These are phyloP conservation scores for Lithophane ornitopus DNA, from an alignment of 2,888 invertebrate species.

Conservation along the genomic window DNA sequence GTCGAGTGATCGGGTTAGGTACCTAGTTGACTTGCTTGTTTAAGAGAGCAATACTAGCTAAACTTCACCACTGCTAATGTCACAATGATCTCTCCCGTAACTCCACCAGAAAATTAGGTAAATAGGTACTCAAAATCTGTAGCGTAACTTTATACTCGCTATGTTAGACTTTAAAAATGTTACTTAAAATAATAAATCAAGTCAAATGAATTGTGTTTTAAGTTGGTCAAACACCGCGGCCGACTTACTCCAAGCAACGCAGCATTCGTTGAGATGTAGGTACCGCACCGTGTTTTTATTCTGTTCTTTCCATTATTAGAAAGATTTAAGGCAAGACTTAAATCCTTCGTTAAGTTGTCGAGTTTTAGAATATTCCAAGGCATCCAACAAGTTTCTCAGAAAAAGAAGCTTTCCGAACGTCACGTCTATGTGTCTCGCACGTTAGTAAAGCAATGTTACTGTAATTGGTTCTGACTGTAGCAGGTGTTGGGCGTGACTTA, in stretches of 20 bases:
- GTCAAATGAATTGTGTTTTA: background rate
- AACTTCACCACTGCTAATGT: too few relatives aligned
- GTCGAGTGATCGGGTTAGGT: too few relatives aligned
- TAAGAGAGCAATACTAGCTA: too few relatives aligned
- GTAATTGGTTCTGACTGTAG: slow-evolving; percentile 85
- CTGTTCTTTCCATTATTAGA: background rate
- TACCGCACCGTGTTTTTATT: background rate
- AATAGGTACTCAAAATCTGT: too few relatives aligned
- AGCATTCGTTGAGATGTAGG: background rate
- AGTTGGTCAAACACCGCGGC: background rate
- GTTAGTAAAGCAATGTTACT: slow-evolving; percentile 69
- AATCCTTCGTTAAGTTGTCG: too few relatives aligned
- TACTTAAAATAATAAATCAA: background rate
- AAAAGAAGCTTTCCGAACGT: slow-evolving; percentile 34
- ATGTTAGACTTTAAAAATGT: background rate
- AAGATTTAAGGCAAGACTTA: background rate
- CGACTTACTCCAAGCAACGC: background rate
- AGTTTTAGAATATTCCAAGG: too few relatives aligned
- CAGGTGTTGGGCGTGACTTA: slow-evolving; percentile 85
- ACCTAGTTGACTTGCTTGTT: too few relatives aligned
- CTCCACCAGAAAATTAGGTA: too few relatives aligned
- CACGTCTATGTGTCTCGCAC: slow-evolving; percentile 61
- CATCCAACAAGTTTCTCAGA: background rate
- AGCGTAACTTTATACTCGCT: background rate
- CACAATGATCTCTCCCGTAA: too few relatives aligned